Conservation (phyloP, 92 coral and sea anemone genomes). For the Siderastrea radians region DNA sequence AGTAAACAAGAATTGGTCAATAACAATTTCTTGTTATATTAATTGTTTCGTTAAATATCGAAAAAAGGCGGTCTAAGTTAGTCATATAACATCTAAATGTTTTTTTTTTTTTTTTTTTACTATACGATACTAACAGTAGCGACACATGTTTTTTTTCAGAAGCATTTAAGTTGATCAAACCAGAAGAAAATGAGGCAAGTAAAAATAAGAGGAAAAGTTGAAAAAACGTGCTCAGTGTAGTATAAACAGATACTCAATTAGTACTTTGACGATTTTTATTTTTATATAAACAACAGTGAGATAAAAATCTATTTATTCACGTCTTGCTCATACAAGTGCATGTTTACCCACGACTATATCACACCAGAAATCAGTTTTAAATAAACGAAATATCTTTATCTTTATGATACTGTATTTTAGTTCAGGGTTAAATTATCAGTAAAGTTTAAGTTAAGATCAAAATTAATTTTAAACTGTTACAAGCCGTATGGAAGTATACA, state of each 20-base stretch:
- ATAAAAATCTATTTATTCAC: neutral
- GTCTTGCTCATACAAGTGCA: neutral
- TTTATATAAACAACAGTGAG: slow-evolving; percentile 1
- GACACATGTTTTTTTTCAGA: neutral
- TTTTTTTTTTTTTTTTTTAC: neutral
- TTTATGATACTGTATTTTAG: too few species aligned
- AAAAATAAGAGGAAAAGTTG: neutral
- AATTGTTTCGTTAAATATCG: too few species aligned
- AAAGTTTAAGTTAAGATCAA: neutral
- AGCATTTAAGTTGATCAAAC: slow-evolving; percentile 6
- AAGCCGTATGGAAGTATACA: too few species aligned
- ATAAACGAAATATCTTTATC: neutral
- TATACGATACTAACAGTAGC: neutral
- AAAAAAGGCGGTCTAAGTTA: too few species aligned
- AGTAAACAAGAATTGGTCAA: too few species aligned
- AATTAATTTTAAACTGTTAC: too few species aligned
- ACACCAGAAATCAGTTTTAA: too few species aligned
- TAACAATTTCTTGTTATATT: too few species aligned
- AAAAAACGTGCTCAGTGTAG: neutral
- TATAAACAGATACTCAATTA: neutral
- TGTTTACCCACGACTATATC: neutral
- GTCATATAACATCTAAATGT: too few species aligned
- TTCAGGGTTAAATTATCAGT: too few species aligned
- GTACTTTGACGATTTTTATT: neutral
- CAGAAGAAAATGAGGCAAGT: slow-evolving; percentile 29